Evolutionary conservation across 92 coral and sea anemone genomes (phyloP).

Genomic region (Scolanthus callimorphus): DNA sequence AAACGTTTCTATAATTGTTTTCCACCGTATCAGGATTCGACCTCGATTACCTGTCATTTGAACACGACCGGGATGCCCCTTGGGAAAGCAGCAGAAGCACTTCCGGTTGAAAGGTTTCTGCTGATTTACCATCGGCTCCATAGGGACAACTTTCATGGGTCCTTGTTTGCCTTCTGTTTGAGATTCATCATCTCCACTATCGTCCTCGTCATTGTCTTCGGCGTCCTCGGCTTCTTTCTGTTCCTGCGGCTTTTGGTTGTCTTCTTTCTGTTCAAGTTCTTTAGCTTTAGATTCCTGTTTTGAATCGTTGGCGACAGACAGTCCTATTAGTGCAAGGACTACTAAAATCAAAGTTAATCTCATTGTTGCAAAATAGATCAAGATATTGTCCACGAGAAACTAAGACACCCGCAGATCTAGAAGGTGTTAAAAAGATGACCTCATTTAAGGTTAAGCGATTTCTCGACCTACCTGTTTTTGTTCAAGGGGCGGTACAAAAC

Average conservation of each 20-base stretch:
- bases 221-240: neutral
- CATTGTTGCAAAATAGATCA: neutral
- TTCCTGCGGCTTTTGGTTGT: neutral
- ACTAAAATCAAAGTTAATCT: neutral
- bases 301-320: neutral
- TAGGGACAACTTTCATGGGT: conserved; percentile 47
- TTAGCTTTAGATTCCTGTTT: neutral
- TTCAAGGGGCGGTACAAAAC: too few species aligned
- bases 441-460: too few species aligned
- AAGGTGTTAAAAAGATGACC: too few species aligned
- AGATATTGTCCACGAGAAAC: too few species aligned
- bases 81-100: conserved; percentile 54
- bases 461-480: too few species aligned
- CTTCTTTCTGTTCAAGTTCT: neutral
- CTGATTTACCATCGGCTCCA: conserved; percentile 48
- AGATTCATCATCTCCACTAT: neutral
- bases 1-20: too few species aligned
- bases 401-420: too few species aligned
- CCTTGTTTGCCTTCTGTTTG: too few species aligned
- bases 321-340: neutral
- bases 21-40: too few species aligned
- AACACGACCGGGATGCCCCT: conserved; percentile 39
- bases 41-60: conserved; percentile 54
- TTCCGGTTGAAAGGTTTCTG: conserved; percentile 38
- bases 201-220: neutral